Conservation (phyloP, 2,113 vertebrate genomes). For the Polypterus senegalus region DNA sequence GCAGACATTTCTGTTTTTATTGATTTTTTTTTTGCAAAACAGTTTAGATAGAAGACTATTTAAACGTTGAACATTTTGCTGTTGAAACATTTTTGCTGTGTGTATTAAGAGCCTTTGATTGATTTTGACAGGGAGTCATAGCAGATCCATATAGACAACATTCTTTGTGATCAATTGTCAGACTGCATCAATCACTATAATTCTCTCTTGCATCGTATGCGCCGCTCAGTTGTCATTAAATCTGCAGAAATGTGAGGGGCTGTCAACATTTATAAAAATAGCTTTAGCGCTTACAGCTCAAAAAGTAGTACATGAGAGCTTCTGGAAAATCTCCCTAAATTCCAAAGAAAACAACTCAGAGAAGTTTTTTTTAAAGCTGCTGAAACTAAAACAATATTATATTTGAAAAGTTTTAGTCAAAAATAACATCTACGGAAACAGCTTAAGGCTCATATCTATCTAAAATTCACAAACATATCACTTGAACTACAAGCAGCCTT, state of each 20-base stretch:
- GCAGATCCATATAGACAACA: constrained; percentile 38
- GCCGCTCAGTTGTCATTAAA: constrained; percentile 10
- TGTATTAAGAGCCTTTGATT: constrained; percentile 39
- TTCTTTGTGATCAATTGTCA: constrained; percentile 50
- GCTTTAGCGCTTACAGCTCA: constrained; percentile 27
- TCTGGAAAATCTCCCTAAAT: constrained; percentile 25
- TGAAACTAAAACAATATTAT: constrained; percentile 38
- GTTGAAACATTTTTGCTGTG: constrained; percentile 40
- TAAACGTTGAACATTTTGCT: constrained; percentile 31
- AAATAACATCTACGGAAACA: constrained; percentile 28
- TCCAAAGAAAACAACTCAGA: constrained; percentile 25
- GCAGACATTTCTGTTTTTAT: not conserved
- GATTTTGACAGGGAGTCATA: constrained; percentile 45
- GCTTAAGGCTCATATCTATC: not conserved
- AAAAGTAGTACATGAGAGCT: constrained; percentile 24
- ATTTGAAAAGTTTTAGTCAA: constrained; percentile 37
- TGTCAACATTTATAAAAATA: constrained; percentile 27
- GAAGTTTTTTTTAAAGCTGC: constrained; percentile 37
- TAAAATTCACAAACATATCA: no score
- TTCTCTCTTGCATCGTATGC: not conserved
- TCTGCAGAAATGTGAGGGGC: constrained; percentile 16
- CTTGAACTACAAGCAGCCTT: no score
- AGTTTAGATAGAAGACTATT: constrained; percentile 33
- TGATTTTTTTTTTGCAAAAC: constrained; percentile 23
- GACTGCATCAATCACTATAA: constrained; percentile 39